Evolutionary conservation across 2,797 vertebrate species (phyloP).

Genomic region (Syngnathus acus): DNA sequence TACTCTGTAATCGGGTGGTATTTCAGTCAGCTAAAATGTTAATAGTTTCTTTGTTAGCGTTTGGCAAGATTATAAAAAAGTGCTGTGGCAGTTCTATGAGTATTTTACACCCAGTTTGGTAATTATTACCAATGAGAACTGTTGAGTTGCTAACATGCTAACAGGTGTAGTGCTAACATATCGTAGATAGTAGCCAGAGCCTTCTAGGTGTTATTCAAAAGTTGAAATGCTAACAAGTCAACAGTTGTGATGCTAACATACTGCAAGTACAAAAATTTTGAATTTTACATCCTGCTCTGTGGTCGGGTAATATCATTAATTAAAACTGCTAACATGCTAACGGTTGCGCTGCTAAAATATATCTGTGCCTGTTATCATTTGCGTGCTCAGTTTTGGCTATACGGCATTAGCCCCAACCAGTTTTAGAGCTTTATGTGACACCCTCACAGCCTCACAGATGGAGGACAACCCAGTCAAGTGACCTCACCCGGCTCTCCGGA

Average conservation of each 20-base stretch:
- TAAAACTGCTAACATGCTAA: background rate
- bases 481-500: constrained; percentile 11
- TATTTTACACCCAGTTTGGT: no score
- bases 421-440: constrained; percentile 38
- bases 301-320: background rate
- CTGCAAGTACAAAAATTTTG: no score
- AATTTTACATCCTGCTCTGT: no score
- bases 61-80: background rate
- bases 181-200: no score
- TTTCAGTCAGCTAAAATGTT: no score
- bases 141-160: background rate
- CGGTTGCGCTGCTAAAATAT: background rate
- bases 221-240: background rate
- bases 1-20: no score
- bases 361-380: background rate
- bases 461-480: constrained; percentile 25
- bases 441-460: constrained; percentile 47
- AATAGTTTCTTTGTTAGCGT: no score
- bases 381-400: background rate
- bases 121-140: background rate
- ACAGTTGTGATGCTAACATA: background rate
- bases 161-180: background rate
- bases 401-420: constrained; percentile 10
- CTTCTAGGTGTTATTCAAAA: no score
- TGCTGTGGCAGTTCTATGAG: background rate